Evolutionary conservation across 2,113 vertebrate species (phyloP).

Genomic region (Sterrhoptilus dennistouni): DNA sequence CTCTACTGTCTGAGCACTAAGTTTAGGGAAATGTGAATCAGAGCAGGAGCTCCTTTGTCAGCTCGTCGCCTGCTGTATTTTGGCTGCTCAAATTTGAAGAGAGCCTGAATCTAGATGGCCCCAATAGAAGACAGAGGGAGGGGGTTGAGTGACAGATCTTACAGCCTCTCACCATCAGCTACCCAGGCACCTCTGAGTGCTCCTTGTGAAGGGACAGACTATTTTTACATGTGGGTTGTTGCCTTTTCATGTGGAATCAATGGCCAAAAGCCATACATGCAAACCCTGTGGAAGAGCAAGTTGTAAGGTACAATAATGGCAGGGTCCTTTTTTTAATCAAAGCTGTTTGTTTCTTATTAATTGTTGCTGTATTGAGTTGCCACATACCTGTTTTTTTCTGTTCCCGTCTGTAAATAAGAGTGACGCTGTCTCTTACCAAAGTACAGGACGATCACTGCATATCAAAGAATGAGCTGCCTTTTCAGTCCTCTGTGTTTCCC

Average conservation of each 20-base stretch:
- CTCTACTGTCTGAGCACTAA: neutral
- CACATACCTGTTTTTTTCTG: neutral
- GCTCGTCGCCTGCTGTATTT: neutral
- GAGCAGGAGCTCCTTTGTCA: neutral
- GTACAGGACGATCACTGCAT: neutral
- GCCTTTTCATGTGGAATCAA: neutral
- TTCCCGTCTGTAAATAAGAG: neutral
- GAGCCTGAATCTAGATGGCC: neutral
- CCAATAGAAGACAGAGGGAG: neutral
- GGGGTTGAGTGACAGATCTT: neutral
- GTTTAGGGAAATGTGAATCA: neutral
- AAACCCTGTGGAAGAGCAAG: neutral
- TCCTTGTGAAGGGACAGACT: neutral
- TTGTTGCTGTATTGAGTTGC: neutral
- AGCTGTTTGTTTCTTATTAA: neutral
- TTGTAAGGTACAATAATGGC: neutral
- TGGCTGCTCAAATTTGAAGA: neutral
- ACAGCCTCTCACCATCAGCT: neutral
- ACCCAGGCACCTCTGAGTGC: neutral
- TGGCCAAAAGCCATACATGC: neutral
- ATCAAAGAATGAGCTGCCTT: slow-evolving; percentile 21
- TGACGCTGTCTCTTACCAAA: neutral
- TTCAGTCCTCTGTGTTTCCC: slow-evolving; percentile 6
- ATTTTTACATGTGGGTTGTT: neutral
- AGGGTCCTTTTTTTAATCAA: neutral